Evolutionary conservation across 1,140 invertebrate genomes (phyloP), one percentile per base, ranked within the genome.

Genomic region (Hylaeus anthracinus): DNA sequence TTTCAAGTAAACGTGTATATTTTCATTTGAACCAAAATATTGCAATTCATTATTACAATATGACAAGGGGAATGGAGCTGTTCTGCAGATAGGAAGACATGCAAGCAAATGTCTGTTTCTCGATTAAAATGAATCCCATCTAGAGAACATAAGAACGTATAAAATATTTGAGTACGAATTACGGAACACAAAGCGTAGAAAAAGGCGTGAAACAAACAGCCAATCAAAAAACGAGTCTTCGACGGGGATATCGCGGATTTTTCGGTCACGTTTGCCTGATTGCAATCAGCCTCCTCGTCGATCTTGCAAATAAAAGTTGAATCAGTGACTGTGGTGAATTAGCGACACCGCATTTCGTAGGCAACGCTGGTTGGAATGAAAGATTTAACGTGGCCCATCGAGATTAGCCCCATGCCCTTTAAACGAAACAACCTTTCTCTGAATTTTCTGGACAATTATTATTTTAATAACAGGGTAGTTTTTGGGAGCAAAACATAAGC

Each of bases 241-340:
- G 41, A 10, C 51, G 63, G 66, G 41, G 39, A 48, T 51, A 85
- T 75, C 78, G 78, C 56, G 79, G 74, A 86, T 82, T 88, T 86
- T 87, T 87, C 85, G 83, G 79, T 86, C 83, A 84, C 81, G 85
- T 85, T 87, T 81, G 85, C 81, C 85, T 86, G 83, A 87, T 88
- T 87, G 86, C 86, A 81, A 83, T 86, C 85, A 83, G 81, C 60
- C 84, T 81, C 66, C 71, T 77, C 81, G 85, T 86, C 85, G 84
- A 86, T 86, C 81, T 86, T 86, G 84, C 85, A 86, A 86, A 80
- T 83, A 83, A 75, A 86, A 86, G 84, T 86, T 86, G 66, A 82
- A 80, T 83, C 64, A 71, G 72, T 76, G 83, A 76, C 74, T 83
- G 72, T 86, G 72, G 73, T 76, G 81, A 80, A 86, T 86, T 83